Conservation (phyloP, 2,797 vertebrate genomes). For the Hypotaenidia philippensis region DNA sequence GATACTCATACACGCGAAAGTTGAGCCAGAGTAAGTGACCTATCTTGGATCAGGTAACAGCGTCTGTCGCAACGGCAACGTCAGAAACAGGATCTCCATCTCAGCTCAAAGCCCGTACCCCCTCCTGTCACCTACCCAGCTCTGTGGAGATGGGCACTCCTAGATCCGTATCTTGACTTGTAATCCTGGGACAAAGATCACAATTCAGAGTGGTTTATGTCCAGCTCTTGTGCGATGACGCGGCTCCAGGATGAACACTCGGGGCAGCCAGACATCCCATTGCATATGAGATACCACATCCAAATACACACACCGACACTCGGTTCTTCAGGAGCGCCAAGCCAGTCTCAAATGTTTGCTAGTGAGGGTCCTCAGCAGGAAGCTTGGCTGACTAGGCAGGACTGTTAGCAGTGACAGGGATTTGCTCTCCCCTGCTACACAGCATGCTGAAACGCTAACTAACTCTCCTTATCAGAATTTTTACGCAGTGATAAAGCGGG, state of each 20-base stretch:
- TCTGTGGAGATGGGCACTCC: rapidly evolving
- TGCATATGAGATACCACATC: not conserved
- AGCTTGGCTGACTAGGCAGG: not conserved
- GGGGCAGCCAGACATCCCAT: not conserved
- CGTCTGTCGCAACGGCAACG: not conserved
- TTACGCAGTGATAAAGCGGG: not conserved
- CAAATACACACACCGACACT: not conserved
- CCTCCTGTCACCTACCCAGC: not conserved
- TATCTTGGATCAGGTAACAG: constrained; percentile 21
- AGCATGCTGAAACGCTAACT: not conserved
- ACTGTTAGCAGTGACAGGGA: not conserved
- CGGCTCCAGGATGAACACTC: not conserved
- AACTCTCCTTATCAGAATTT: not conserved
- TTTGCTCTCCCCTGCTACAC: not conserved
- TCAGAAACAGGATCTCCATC: constrained; percentile 23
- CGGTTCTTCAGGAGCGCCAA: not conserved
- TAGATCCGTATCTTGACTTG: not conserved
- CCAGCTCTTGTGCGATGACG: rapidly evolving
- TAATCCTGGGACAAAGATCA: not conserved
- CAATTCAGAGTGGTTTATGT: not conserved
- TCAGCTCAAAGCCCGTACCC: not conserved
- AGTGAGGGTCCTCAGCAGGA: not conserved
- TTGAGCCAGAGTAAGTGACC: not conserved
- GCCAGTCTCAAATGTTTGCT: not conserved
- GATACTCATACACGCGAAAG: not conserved